A percentile compares a stretch with the other conserved stretches of the same genome.
phyloP scores from a whole-genome alignment of 2,888 invertebrate genomes.

The Ecdyonurus torrentis region DNA sequence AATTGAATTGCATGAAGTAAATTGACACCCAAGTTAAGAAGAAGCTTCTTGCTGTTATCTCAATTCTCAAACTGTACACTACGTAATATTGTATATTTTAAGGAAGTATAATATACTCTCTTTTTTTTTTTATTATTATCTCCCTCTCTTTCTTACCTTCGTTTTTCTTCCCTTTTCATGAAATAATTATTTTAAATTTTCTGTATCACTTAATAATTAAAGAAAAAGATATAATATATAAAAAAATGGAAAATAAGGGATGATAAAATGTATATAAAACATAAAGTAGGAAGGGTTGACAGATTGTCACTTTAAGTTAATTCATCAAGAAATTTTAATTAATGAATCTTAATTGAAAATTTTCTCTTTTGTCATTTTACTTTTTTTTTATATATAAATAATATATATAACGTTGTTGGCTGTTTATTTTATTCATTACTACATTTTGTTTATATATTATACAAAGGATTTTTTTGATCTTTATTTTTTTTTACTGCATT shows the following conservation, averaged over 20 bases:
- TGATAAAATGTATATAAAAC: too few relatives aligned
- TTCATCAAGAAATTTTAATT: background rate
- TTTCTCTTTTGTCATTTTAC: background rate
- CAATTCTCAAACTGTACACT: background rate
- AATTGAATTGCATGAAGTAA: background rate
- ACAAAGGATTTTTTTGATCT: too few relatives aligned
- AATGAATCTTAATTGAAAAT: background rate
- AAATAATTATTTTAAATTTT: background rate
- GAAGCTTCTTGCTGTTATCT: background rate
- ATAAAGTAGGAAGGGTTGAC: background rate
- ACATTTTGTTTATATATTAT: too few relatives aligned
- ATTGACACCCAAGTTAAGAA: background rate
- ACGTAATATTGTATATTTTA: too few relatives aligned
- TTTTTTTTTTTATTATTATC: background rate
- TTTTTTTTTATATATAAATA: too few relatives aligned
- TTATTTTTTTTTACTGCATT: too few relatives aligned
- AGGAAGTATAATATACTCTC: background rate
- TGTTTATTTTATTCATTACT: too few relatives aligned
- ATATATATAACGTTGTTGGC: too few relatives aligned
- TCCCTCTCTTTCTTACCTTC: too few relatives aligned
- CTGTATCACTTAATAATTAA: background rate
- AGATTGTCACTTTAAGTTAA: background rate
- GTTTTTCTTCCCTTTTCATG: too few relatives aligned
- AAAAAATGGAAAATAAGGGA: too few relatives aligned
- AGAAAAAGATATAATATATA: too few relatives aligned